A percentile compares a stretch with the other conserved stretches of the same genome.
Conservation (phyloP, 2,888 invertebrate species). For the Brachylomia viminalis region DNA sequence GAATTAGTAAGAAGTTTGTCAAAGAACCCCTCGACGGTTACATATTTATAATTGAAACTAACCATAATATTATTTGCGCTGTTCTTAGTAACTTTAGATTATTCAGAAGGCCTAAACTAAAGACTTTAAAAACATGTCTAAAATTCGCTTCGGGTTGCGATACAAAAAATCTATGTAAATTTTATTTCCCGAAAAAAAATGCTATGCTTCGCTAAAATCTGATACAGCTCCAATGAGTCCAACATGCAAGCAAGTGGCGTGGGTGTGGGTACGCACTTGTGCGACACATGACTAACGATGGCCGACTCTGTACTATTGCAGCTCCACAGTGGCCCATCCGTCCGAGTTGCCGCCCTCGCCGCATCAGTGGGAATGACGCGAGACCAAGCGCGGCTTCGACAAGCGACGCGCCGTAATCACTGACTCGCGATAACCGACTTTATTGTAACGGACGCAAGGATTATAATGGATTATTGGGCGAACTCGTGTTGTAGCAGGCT, state of each 20-base stretch:
- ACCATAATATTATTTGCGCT: not conserved
- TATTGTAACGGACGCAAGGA: conserved; percentile 16
- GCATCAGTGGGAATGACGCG: conserved; percentile 98
- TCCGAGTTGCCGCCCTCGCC: conserved; percentile 99
- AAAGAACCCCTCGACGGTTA: too few species aligned
- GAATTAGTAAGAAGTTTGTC: not conserved
- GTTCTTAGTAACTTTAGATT: not conserved
- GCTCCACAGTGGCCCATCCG: conserved; percentile 99
- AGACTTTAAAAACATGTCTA: too few species aligned
- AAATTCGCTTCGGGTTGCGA: not conserved
- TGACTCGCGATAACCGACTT: conserved; percentile 75
- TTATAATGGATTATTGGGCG: conserved; percentile 19
- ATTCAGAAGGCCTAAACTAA: not conserved
- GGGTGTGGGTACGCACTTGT: conserved; percentile 71
- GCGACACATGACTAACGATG: conserved; percentile 61
- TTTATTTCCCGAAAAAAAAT: not conserved
- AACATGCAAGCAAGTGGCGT: conserved; percentile 67
- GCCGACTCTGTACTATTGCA: conserved; percentile 88
- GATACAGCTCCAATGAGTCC: conserved; percentile 39
- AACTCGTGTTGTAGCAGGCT: conserved; percentile 43
- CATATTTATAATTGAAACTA: too few species aligned
- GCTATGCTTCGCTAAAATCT: not conserved
- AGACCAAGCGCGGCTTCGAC: conserved; percentile 80
- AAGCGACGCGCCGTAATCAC: conserved; percentile 80
- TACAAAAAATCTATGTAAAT: not conserved